These are phyloP conservation scores for Hassar affinis DNA, from an alignment of 2,113 vertebrate genomes.

Conservation along the genomic window DNA sequence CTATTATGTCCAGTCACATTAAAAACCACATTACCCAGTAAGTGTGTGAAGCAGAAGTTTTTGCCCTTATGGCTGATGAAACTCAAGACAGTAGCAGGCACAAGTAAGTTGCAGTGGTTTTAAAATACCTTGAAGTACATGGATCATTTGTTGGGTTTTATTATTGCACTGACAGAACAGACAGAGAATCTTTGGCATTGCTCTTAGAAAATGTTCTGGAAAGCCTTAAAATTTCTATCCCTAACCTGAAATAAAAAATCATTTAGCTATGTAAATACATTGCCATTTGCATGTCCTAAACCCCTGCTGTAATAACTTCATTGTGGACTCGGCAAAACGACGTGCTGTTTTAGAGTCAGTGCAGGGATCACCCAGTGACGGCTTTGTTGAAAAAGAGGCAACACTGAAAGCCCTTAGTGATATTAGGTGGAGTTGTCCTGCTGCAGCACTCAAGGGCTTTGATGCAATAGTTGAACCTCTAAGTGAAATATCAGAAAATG, in stretches of 20 bases:
- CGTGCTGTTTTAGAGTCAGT: constrained; percentile 3
- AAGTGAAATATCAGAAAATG: neutral
- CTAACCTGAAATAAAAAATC: neutral
- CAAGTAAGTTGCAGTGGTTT: constrained; percentile 28
- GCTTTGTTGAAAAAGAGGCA: neutral
- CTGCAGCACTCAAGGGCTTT: neutral
- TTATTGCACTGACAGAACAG: constrained; percentile 22
- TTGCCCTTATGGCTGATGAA: too few species aligned
- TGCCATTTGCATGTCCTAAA: neutral
- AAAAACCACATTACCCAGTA: too few species aligned
- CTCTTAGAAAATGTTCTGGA: neutral
- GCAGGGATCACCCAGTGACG: too few species aligned
- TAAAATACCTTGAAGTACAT: neutral
- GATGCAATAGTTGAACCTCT: neutral
- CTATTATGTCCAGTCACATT: too few species aligned
- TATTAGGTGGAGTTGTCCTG: neutral
- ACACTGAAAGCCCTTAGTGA: neutral
- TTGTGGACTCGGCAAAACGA: too few species aligned
- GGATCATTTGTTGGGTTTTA: constrained; percentile 31
- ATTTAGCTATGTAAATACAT: neutral
- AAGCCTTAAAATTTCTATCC: neutral
- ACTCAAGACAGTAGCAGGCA: too few species aligned
- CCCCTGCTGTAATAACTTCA: neutral
- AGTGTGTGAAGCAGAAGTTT: too few species aligned
- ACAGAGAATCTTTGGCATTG: neutral